Evolutionary conservation across 2,888 invertebrate species (phyloP), one percentile per base, ranked within the genome.

Genomic region (Amitus sp.): DNA sequence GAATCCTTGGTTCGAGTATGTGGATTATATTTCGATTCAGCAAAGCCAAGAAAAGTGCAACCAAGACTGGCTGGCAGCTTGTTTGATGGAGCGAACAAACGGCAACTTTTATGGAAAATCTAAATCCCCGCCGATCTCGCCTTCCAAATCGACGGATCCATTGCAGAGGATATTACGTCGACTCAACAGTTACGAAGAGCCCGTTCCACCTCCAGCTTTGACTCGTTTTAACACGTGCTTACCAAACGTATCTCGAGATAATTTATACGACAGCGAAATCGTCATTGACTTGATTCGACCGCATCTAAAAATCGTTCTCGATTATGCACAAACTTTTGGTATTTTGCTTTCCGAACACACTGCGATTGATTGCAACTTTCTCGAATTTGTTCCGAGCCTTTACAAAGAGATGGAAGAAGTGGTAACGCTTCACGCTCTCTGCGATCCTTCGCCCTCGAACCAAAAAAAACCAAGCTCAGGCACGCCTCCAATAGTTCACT

Each of bases 1-100:
- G 86, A 79, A 77, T 52, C 87, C 88, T 27, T 92, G 92, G 91
- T 82, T 88, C 12, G 90, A 91, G 72, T 89, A 86, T 73, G 75
- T 91, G 1, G 87, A 89, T 76, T 84, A 87, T 27, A 85, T 86
- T 52, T 73, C 82, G 12, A 83, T 90, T 17, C 85, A 86, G 56
- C 82, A 84, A 55, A 82, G 83, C 20, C 87, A 88, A 76, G 75
- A 83, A 47, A 79, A 83, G 9, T 84, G 85, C 40, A 79, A 86
- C 0, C 82, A 83, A 51, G 82, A 85, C 3, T 90, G 89, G 89
- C 80, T 84, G 42, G 81, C 80, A 1, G 59, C 51, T 18, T 85
- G 86, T 65, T 84, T 83, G 64, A 83, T 88, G 4, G 81, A 83
- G 62, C 72, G n/a, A n/a, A n/a, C 73, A 65, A 80, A 77, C 7